These are phyloP conservation scores for Bradypus variegatus DNA, from an alignment of 2,797 vertebrate genomes.

Conservation along the genomic window DNA sequence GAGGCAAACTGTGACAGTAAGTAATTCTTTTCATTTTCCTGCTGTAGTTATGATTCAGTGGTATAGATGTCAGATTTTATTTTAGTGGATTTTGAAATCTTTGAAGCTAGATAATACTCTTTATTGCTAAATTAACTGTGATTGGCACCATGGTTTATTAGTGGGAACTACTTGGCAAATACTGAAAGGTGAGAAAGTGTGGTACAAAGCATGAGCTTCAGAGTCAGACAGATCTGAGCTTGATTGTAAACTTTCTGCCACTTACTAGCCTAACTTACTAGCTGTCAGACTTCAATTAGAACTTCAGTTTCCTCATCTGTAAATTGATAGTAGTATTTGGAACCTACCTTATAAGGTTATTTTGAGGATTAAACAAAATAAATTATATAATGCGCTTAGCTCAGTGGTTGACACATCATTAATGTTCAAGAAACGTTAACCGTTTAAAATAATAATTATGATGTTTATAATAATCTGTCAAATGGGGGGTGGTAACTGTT, in stretches of 20 bases:
- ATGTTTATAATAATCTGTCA: constrained; percentile 11
- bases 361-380: constrained; percentile 24
- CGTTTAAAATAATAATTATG: not conserved
- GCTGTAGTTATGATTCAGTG: not conserved
- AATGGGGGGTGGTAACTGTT: not conserved
- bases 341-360: not conserved
- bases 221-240: not conserved
- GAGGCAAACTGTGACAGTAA: constrained; percentile 81
- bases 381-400: not conserved
- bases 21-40: constrained; percentile 63
- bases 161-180: not conserved
- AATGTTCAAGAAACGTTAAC: constrained; percentile 23
- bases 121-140: not conserved
- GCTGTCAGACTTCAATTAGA: not conserved
- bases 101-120: not conserved
- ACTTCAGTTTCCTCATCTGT: not conserved
- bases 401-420: not conserved
- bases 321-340: not conserved
- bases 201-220: not conserved
- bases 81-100: constrained; percentile 11
- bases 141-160: not conserved
- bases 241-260: not conserved
- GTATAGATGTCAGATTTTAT: constrained; percentile 17
- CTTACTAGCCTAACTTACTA: not conserved
- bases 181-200: not conserved